phyloP scores from a whole-genome alignment of 2,888 invertebrate genomes.

The Siphonodentalium dalli region DNA sequence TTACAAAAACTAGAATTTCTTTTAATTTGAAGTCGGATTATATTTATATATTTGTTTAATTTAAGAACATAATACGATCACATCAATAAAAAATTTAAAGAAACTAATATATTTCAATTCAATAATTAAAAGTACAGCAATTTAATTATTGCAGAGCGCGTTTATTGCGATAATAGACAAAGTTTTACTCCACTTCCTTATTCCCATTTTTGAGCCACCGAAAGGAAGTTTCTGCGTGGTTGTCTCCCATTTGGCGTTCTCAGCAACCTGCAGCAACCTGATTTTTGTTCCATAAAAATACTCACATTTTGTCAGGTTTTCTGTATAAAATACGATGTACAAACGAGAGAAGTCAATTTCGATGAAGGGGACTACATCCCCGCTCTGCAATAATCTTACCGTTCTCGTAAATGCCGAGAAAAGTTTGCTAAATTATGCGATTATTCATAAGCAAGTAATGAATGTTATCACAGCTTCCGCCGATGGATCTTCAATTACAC shows the following conservation, averaged over 20 bases:
- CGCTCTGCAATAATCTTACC: slow-evolving; percentile 56
- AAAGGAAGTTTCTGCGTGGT: too few species aligned
- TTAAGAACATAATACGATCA: too few species aligned
- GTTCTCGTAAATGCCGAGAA: slow-evolving; percentile 49
- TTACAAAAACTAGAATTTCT: too few species aligned
- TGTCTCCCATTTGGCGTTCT: too few species aligned
- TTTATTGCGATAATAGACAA: background rate
- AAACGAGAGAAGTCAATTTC: slow-evolving; percentile 53
- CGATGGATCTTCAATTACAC: slow-evolving; percentile 54
- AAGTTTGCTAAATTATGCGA: slow-evolving; percentile 53
- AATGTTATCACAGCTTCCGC: slow-evolving; percentile 53
- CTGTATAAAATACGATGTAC: too few species aligned
- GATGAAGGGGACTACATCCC: slow-evolving; percentile 57
- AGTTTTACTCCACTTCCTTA: background rate
- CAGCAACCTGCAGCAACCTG: too few species aligned
- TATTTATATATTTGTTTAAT: too few species aligned
- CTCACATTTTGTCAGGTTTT: background rate
- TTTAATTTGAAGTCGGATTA: too few species aligned
- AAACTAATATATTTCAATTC: too few species aligned
- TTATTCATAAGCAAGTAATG: slow-evolving; percentile 58
- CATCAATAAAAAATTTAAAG: too few species aligned
- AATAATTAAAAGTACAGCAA: too few species aligned
- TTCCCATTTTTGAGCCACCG: too few species aligned
- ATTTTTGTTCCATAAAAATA: background rate
- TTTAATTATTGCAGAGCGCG: background rate